Evolutionary conservation across 53 echinoderm and acorn worm species (phyloP), one percentile per base, ranked within the genome.

Genomic region (Antedon mediterranea): DNA sequence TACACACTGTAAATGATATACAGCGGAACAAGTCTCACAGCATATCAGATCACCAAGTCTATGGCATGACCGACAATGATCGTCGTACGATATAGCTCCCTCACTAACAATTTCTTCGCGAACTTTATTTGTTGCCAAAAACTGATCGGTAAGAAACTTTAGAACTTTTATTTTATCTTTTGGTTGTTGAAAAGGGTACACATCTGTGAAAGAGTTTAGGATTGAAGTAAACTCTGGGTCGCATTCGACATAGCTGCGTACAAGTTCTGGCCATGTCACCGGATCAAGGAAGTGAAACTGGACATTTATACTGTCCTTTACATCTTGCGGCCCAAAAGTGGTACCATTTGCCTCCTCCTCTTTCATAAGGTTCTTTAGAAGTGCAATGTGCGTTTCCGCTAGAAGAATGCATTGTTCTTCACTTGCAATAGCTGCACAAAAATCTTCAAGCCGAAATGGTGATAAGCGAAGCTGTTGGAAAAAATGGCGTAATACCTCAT

Each of bases 21-120:
- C 98, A 30, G 98, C 92, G 20, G 98, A 90, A 44, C 98, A 98
- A 28, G 98, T 98, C 80, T 98, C 98, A 75, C 92, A 98, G 81
- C 92, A 98, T 11, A 98, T 82, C 23, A 98, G 84, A 71, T 98
- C 98, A 13, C 98, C 98, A 3, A 98, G 85, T 85, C 88, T 93
- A 81, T 98, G 98, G 76, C 98, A 98, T 28, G 85, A 82, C 3
- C 92, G 90, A 76, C 98, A 98, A 72, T 98, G 98, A 75, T 98
- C 98, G 73, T 98, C 98, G 76, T 98, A 98, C 0, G 93, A 90
- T 72, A 98, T 97, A 29, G 98, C 98, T 27, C 98, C 98, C 72
- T 98, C 98, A 42, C 91, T 90, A 9, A 98, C 74, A 32, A 98
- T 98, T 84, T 98, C 98, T 71, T 98, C 98, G 43, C 98, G 78